These are phyloP conservation scores for Apomyelois bistriatella DNA, from an alignment of 2,888 invertebrate species.

Conservation along the genomic window DNA sequence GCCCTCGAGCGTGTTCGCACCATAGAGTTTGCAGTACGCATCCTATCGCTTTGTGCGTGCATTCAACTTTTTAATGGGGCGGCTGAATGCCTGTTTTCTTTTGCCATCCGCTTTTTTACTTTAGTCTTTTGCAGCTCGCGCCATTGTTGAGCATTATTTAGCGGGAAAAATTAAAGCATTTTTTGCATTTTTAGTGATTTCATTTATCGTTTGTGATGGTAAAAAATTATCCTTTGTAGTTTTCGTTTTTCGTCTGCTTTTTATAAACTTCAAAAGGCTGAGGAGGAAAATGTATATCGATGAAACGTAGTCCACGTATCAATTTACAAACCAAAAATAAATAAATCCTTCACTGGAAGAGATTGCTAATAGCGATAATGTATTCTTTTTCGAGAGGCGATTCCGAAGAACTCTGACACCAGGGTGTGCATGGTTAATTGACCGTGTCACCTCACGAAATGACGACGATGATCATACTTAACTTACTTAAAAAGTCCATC, in stretches of 20 bases:
- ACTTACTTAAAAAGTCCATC: no score
- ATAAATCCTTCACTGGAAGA: no score
- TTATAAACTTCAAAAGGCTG: no score
- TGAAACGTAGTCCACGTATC: no score
- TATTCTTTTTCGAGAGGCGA: no score
- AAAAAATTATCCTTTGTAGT: not conserved
- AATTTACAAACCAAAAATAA: no score
- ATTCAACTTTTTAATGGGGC: slow-evolving; percentile 14
- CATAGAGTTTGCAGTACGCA: not conserved
- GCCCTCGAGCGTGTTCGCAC: slow-evolving; percentile 14
- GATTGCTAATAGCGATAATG: no score
- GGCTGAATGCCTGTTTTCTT: slow-evolving; percentile 23
- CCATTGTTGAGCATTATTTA: not conserved
- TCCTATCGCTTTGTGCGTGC: slow-evolving; percentile 1
- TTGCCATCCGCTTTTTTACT: slow-evolving; percentile 13
- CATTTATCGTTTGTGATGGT: not conserved
- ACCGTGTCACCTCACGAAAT: no score
- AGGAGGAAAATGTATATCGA: no score
- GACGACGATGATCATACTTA: no score
- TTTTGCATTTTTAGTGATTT: not conserved
- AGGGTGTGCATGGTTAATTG: no score
- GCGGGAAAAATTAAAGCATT: not conserved
- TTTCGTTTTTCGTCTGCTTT: not conserved
- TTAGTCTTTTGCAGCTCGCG: slow-evolving; percentile 8
- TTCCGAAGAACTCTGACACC: no score